These are phyloP conservation scores for Agonopterix arenella DNA, from an alignment of 2,888 invertebrate genomes.

Conservation along the genomic window DNA sequence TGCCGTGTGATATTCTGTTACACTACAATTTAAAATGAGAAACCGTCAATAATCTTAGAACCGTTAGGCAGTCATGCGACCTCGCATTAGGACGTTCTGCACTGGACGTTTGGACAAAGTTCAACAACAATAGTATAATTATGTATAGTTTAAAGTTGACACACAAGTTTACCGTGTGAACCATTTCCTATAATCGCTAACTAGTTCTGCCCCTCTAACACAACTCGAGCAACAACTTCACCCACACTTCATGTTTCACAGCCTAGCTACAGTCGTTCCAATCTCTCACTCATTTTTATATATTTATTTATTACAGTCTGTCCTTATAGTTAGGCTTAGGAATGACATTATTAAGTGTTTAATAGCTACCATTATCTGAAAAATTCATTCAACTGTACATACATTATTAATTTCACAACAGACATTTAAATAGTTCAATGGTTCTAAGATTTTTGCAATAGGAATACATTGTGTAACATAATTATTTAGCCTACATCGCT, in stretches of 20 bases:
- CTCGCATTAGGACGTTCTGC: conserved; percentile 49
- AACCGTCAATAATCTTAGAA: conserved; percentile 28
- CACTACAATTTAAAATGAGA: conserved; percentile 11
- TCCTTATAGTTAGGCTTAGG: conserved; percentile 45
- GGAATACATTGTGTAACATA: neutral
- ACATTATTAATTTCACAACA: no score
- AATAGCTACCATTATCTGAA: conserved; percentile 40
- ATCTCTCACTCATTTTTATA: conserved; percentile 53
- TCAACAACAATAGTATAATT: conserved; percentile 27
- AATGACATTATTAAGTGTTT: conserved; percentile 47
- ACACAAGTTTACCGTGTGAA: conserved; percentile 26
- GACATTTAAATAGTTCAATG: no score
- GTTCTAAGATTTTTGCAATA: neutral
- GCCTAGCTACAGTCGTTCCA: conserved; percentile 69
- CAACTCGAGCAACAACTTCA: conserved; percentile 44
- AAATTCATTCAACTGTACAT: conserved; percentile 15
- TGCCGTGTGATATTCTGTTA: conserved; percentile 38
- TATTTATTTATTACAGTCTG: conserved; percentile 45
- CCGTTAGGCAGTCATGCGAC: conserved; percentile 39
- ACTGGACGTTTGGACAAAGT: conserved; percentile 55
- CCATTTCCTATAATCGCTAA: conserved; percentile 23
- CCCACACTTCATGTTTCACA: conserved; percentile 64
- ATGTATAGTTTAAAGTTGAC: conserved; percentile 24
- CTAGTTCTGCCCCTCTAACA: conserved; percentile 21
- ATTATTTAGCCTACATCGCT: conserved; percentile 2